Evolutionary conservation across 1,140 invertebrate genomes (phyloP).

Genomic region (Calephelis nemesis): DNA sequence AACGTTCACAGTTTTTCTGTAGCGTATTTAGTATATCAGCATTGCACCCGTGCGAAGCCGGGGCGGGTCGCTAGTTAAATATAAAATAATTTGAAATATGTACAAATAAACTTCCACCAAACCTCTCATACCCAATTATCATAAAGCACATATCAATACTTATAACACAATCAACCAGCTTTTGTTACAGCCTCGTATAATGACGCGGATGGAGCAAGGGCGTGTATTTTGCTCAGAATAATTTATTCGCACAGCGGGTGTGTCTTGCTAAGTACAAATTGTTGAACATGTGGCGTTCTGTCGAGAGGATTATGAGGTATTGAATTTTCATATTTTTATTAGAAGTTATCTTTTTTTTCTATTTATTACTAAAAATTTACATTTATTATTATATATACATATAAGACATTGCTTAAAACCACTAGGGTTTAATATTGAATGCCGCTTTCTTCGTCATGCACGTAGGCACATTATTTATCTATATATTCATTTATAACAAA

Average conservation of each 20-base stretch:
- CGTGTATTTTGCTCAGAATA: conserved; percentile 48
- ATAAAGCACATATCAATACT: conserved; percentile 47
- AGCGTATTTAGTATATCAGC: too few relatives aligned
- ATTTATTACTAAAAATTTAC: too few relatives aligned
- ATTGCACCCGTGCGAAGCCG: too few relatives aligned
- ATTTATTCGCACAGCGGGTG: conserved; percentile 68
- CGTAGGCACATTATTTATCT: too few relatives aligned
- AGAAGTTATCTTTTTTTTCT: too few relatives aligned
- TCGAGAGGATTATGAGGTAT: conserved; percentile 35
- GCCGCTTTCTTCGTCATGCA: too few relatives aligned
- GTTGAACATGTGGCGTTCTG: conserved; percentile 59
- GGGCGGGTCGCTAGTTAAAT: too few relatives aligned
- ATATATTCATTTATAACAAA: too few relatives aligned
- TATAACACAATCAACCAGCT: conserved; percentile 58
- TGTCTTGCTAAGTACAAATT: conserved; percentile 56
- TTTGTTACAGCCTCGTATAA: conserved; percentile 57
- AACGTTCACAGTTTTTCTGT: too few relatives aligned
- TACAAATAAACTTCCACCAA: conserved; percentile 1
- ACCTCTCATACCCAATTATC: conserved; percentile 54
- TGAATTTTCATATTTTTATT: conserved; percentile 9
- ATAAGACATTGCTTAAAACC: too few relatives aligned
- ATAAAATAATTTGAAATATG: not conserved
- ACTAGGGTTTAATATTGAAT: too few relatives aligned
- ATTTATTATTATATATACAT: too few relatives aligned
- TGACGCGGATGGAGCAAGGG: conserved; percentile 53